phyloP scores from a whole-genome alignment of 2,797 vertebrate species.

The Synaphobranchus kaupii region DNA sequence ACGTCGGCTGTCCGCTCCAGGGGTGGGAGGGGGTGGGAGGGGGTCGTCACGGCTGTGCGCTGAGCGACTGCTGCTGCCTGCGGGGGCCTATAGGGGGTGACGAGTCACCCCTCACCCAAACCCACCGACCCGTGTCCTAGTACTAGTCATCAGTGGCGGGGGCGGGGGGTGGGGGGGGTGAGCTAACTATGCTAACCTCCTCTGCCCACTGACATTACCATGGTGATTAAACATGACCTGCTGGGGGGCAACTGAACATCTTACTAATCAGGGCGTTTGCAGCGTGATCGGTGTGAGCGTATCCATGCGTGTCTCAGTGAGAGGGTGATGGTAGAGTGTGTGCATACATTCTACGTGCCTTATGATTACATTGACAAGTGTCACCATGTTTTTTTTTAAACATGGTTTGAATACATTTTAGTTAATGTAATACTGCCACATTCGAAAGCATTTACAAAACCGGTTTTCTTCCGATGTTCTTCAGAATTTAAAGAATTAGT shows the following conservation, averaged over 20 bases:
- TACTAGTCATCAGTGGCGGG: neutral
- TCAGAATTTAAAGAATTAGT: too few relatives aligned
- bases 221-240: slow-evolving; percentile 55
- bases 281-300: neutral
- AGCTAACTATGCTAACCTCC: slow-evolving; percentile 48
- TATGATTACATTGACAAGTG: neutral
- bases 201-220: slow-evolving; percentile 68
- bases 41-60: slow-evolving; percentile 40
- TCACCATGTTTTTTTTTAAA: too few relatives aligned
- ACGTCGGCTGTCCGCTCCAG: slow-evolving; percentile 29
- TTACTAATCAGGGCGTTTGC: neutral
- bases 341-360: neutral
- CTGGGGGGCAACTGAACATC: slow-evolving; percentile 9
- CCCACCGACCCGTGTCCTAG: neutral
- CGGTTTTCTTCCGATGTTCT: too few relatives aligned
- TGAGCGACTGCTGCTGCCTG: neutral
- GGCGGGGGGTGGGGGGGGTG: neutral
- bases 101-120: neutral
- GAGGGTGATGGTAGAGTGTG: neutral
- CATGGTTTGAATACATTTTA: too few relatives aligned
- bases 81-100: neutral
- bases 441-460: too few relatives aligned
- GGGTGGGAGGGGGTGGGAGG: slow-evolving; percentile 23
- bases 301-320: neutral
- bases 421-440: too few relatives aligned